Percentiles rank a stretch among this genome's conserved stretches.
Evolutionary conservation across 2,113 vertebrate species (phyloP).

Genomic region (Suncus etruscus): DNA sequence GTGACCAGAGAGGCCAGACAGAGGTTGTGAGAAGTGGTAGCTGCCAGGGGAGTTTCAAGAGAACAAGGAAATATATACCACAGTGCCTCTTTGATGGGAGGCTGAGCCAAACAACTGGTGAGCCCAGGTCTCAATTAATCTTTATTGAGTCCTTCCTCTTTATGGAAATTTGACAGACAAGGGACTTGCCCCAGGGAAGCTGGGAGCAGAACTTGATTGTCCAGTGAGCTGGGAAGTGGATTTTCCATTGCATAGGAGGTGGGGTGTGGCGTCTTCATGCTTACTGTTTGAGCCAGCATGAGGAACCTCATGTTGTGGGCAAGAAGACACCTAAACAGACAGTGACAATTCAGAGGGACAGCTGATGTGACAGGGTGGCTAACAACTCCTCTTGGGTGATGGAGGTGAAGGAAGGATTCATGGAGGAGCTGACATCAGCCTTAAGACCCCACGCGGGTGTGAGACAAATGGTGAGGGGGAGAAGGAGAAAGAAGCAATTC

Average conservation of each 20-base stretch:
- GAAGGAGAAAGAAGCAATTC: background rate
- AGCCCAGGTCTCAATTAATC: background rate
- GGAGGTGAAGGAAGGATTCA: background rate
- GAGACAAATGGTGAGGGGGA: background rate
- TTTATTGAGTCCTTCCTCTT: background rate
- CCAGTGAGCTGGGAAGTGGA: background rate
- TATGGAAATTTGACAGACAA: background rate
- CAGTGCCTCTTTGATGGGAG: background rate
- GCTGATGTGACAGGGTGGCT: background rate
- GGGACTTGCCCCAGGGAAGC: background rate
- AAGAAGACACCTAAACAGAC: background rate
- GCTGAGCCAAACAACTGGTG: rapidly evolving
- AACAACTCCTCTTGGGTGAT: background rate
- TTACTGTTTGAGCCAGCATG: background rate
- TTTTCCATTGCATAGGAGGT: background rate
- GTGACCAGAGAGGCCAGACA: background rate
- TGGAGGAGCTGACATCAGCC: background rate
- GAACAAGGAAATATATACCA: background rate
- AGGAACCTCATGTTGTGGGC: rapidly evolving
- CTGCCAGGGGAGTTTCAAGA: background rate
- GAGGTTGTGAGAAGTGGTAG: background rate
- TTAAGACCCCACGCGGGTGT: background rate
- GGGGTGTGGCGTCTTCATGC: too few species aligned
- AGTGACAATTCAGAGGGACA: background rate
- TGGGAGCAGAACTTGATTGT: background rate